A percentile compares a stretch with the other conserved stretches of the same genome.
These are phyloP conservation scores for Thumatha senex DNA, from an alignment of 2,888 invertebrate genomes.

Conservation along the genomic window DNA sequence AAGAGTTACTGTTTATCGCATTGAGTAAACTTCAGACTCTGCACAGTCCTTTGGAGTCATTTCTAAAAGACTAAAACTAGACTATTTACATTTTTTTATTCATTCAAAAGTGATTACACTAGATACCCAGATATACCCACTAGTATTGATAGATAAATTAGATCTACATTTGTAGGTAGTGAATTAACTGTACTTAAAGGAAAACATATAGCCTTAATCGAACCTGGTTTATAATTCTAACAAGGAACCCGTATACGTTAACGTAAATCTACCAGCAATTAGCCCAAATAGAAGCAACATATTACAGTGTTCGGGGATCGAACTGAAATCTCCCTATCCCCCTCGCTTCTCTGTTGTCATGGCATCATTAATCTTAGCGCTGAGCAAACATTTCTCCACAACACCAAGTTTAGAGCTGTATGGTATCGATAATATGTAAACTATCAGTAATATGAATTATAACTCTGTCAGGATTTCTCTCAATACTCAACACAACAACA, in stretches of 20 bases:
- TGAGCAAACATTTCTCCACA: constrained; percentile 61
- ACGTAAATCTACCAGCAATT: constrained; percentile 61
- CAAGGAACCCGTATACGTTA: constrained; percentile 40
- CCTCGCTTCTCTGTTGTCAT: constrained; percentile 54
- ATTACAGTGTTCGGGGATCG: constrained; percentile 45
- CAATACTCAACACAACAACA: too few relatives aligned
- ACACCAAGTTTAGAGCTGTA: constrained; percentile 61
- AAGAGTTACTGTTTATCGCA: too few relatives aligned
- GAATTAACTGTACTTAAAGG: neutral
- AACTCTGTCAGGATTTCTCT: constrained; percentile 25
- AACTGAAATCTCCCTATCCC: constrained; percentile 45
- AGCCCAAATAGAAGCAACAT: constrained; percentile 50
- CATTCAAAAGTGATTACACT: too few relatives aligned
- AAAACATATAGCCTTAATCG: constrained; percentile 45
- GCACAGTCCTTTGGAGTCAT: too few relatives aligned
- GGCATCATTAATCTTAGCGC: constrained; percentile 76
- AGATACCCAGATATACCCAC: too few relatives aligned
- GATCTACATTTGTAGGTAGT: neutral
- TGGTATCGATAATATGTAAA: constrained; percentile 60
- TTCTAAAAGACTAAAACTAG: too few relatives aligned
- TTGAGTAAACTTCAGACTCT: too few relatives aligned
- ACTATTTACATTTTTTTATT: too few relatives aligned
- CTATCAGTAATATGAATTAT: constrained; percentile 53
- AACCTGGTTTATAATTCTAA: constrained; percentile 59
- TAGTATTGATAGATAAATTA: too few relatives aligned